A percentile compares a stretch with the other conserved stretches of the same genome.
Conservation (phyloP, 1,140 invertebrate genomes). For the Pseudomyrmex cubaensis region DNA sequence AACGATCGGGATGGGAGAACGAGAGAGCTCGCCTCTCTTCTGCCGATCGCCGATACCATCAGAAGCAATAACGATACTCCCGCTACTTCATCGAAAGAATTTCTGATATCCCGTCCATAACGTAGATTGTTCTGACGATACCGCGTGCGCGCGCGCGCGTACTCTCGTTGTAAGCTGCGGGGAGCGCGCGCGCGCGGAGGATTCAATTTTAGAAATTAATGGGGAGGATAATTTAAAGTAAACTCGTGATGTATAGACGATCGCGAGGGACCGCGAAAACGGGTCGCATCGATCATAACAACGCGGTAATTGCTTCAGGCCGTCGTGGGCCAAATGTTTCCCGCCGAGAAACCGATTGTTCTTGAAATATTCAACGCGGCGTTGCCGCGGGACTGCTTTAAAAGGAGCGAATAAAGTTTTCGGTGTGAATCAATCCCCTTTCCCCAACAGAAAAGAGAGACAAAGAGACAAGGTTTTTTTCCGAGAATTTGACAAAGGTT, state of each 20-base stretch:
- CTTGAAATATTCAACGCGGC: conserved; percentile 14
- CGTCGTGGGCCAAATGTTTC: neutral
- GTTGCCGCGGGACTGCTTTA: neutral
- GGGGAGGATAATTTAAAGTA: conserved; percentile 37
- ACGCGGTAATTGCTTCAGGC: conserved; percentile 4
- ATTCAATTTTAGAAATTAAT: conserved; percentile 49
- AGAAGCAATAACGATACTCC: conserved; percentile 47
- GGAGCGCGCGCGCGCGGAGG: too few species aligned
- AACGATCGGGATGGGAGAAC: neutral
- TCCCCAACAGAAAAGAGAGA: too few species aligned
- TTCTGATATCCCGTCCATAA: conserved; percentile 41
- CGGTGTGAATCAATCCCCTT: too few species aligned
- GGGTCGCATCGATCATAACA: conserved; percentile 29
- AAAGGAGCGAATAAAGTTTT: too few species aligned
- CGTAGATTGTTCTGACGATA: conserved; percentile 44
- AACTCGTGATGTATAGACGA: conserved; percentile 13
- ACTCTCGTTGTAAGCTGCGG: neutral
- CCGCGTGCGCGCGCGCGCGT: neutral
- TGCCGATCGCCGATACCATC: conserved; percentile 5
- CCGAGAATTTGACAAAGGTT: neutral
- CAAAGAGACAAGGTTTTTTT: too few species aligned
- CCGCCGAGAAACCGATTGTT: neutral
- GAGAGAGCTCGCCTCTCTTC: neutral
- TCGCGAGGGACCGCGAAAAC: neutral
- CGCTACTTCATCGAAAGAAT: conserved; percentile 47